Conservation (phyloP, 2,888 invertebrate genomes). For the Papilio protenor region DNA sequence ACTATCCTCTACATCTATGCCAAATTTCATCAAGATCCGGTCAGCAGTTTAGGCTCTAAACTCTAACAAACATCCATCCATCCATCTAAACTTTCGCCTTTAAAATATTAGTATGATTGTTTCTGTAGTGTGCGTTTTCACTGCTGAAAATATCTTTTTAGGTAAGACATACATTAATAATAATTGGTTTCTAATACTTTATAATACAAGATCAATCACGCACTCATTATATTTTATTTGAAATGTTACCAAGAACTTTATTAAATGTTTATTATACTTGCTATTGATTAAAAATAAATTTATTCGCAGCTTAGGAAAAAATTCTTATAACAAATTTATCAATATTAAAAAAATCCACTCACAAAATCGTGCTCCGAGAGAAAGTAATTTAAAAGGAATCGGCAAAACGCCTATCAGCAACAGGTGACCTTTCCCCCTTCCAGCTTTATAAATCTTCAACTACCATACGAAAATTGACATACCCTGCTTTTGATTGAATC, state of each 20-base stretch:
- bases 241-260: neutral
- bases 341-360: constrained; percentile 5
- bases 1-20: no score
- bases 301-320: neutral
- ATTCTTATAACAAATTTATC: neutral
- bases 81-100: no score
- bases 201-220: neutral
- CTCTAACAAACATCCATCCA: no score
- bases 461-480: constrained; percentile 23
- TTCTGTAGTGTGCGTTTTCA: no score
- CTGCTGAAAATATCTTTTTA: no score
- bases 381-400: constrained; percentile 29
- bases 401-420: constrained; percentile 28
- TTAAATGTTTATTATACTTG: neutral
- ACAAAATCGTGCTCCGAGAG: neutral
- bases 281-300: neutral
- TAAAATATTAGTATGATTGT: no score
- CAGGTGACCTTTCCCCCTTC: constrained; percentile 35
- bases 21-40: no score
- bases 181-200: no score
- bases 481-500: constrained; percentile 47
- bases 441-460: constrained; percentile 13
- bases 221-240: neutral
- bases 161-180: no score
- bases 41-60: no score